Conservation (phyloP, 2,113 vertebrate species). For the Scytalopus superciliaris region DNA sequence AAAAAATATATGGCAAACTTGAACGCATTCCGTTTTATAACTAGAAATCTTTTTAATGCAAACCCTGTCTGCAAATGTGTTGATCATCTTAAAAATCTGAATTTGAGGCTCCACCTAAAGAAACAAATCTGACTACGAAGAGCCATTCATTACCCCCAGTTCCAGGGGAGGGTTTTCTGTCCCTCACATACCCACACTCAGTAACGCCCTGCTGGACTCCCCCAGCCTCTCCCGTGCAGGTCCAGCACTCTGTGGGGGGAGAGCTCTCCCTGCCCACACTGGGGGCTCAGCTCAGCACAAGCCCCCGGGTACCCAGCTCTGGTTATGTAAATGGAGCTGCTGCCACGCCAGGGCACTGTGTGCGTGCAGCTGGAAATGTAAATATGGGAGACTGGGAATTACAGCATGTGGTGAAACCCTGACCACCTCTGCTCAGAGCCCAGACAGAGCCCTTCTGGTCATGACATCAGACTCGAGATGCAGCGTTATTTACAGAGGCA, state of each 20-base stretch:
- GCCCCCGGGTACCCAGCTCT: neutral
- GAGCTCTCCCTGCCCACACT: neutral
- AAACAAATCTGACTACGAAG: neutral
- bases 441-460: neutral
- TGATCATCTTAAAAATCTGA: neutral
- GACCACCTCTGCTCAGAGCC: neutral
- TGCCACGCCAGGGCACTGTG: neutral
- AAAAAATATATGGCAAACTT: slow-evolving; percentile 42
- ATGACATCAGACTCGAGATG: rapidly evolving
- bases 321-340: neutral
- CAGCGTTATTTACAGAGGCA: neutral
- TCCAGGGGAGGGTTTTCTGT: neutral
- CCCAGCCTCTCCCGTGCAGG: rapidly evolving
- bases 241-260: rapidly evolving
- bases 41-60: neutral
- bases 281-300: neutral
- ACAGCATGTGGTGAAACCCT: neutral
- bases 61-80: neutral
- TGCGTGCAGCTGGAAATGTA: neutral
- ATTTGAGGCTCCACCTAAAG: neutral
- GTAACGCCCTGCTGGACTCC: neutral
- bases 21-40: neutral
- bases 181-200: rapidly evolving
- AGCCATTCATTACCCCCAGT: neutral
- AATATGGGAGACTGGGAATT: neutral